Base-by-base conservation (phyloP, 2,888 invertebrate genomes). In the Coelopa pilipes region DNA sequence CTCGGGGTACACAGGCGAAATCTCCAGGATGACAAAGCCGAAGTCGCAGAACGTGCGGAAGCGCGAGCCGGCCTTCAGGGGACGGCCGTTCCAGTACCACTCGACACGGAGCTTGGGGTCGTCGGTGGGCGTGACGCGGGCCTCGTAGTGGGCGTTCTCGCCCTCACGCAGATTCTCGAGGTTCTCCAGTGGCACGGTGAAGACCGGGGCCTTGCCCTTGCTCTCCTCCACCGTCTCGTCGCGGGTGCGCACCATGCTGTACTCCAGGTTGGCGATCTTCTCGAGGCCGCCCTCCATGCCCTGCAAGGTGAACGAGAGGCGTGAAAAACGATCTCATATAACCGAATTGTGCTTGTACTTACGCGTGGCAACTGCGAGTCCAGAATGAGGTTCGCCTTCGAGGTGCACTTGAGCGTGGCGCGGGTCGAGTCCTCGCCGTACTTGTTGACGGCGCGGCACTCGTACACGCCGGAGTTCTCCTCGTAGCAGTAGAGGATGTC, bases 21-120 rank as follows among this genome's bases (percentile, higher is more conserved):
- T 98, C 90, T 99, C 98, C 78, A 99, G 90, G 79, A 98, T 97
- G 46, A 97, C 98, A 85, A 97, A 98, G 74, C 99, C 98, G 88
- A 99, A 98, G 89, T 99, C 98, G 84, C 97, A 96, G 92, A 97
- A 96, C 47, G 98, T 97, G 79, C 98, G 94, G 90, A 97, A 97
- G 80, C 97, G 91, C 12, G 97, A 96, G 74, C 97, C 97, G 63
- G 95, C 93, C 87, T 92, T 93, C 74, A 96, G 88, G 67, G 96
- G 93, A 88, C 96, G 95, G 76, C 96, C 96, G 85, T 97, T 96
- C 94, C 95, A 96, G 89, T 93, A 96, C 97, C 97, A 97, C 89
- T 97, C 96, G 77, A 96, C 93, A 88, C 93, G 95, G 47, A 97
- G 89, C 83, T 94, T 95, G 46, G 97, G 94, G 89, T 97, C 97